phyloP scores from a whole-genome alignment of 2,888 invertebrate genomes.

The Oasisia sp. region DNA sequence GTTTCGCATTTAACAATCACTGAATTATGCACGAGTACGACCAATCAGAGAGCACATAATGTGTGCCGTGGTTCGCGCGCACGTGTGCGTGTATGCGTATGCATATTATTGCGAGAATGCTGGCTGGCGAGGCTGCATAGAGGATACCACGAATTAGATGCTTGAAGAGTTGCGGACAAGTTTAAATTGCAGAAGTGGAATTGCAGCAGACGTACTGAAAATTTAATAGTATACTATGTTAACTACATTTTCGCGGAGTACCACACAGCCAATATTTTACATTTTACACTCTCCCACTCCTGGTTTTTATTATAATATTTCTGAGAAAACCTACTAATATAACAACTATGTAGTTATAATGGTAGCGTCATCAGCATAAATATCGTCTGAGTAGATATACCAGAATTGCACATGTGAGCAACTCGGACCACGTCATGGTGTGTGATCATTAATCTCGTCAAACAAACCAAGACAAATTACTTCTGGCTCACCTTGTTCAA shows the following conservation, averaged over 20 bases:
- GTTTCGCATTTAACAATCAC: no score
- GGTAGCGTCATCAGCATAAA: no score
- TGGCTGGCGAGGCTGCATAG: neutral
- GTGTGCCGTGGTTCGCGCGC: no score
- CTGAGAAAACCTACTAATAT: no score
- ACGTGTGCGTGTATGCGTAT: neutral
- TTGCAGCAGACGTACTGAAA: neutral
- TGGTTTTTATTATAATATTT: neutral
- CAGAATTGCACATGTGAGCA: neutral
- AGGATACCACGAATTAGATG: neutral
- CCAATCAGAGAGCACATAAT: no score
- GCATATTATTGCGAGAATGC: neutral
- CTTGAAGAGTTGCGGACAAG: neutral
- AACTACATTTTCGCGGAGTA: no score
- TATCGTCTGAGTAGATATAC: no score
- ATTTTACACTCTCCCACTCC: neutral
- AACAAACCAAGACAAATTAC: neutral
- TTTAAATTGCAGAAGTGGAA: neutral
- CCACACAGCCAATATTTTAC: neutral
- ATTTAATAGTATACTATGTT: neutral
- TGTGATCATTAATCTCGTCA: neutral
- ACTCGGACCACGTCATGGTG: neutral
- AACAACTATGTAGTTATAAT: no score
- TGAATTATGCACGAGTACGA: no score
- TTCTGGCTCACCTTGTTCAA: neutral